Conservation (phyloP, 2,113 vertebrate species). For the Python bivittatus region DNA sequence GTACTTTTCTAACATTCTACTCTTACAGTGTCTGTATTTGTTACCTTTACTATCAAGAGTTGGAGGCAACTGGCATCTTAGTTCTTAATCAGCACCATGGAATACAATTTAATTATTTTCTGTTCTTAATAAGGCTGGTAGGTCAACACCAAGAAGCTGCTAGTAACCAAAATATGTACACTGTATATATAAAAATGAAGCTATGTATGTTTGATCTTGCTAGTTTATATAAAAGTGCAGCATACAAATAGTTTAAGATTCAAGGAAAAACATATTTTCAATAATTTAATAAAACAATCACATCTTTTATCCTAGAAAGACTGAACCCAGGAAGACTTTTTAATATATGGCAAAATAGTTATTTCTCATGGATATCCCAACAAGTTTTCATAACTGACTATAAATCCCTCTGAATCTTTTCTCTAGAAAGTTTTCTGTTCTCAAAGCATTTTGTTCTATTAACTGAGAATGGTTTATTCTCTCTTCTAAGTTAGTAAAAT, state of each 20-base stretch:
- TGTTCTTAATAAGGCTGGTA: neutral
- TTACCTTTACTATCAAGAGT: neutral
- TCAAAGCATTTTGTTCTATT: neutral
- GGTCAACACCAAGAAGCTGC: neutral
- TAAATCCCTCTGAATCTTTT: neutral
- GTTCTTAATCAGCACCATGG: neutral
- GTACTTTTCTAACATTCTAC: neutral
- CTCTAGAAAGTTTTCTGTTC: neutral
- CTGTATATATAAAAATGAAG: neutral
- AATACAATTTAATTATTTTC: neutral
- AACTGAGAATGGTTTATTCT: neutral
- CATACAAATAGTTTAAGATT: neutral
- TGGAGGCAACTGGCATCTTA: neutral
- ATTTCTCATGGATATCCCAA: neutral
- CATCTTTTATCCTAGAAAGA: neutral
- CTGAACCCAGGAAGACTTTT: neutral
- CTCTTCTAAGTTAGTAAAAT: neutral
- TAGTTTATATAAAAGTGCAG: neutral
- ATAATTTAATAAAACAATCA: neutral
- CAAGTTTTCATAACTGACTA: neutral
- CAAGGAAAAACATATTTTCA: neutral
- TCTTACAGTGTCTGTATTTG: neutral
- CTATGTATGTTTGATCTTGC: neutral
- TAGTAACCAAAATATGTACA: neutral
- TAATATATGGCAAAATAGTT: neutral